These are phyloP conservation scores for Caloenas nicobarica DNA, from an alignment of 2,113 vertebrate species.

Conservation along the genomic window DNA sequence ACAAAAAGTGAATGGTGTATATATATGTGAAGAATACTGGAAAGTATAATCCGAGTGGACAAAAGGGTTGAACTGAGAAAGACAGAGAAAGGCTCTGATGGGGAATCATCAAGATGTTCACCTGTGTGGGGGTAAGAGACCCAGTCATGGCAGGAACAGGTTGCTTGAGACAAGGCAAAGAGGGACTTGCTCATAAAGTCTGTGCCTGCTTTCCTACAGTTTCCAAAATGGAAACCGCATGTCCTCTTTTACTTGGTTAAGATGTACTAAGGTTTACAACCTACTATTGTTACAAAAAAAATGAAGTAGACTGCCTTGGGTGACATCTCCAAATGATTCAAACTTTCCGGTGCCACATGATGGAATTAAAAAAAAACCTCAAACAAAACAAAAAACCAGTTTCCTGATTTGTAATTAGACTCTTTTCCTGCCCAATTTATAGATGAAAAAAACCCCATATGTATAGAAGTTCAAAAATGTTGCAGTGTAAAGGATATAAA, in stretches of 20 bases:
- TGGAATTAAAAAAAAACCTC: neutral
- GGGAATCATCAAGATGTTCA: neutral
- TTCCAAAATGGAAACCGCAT: neutral
- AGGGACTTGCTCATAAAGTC: accelerated
- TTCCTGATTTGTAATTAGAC: neutral
- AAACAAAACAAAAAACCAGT: neutral
- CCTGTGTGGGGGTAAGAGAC: neutral
- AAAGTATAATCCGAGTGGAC: neutral
- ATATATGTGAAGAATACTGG: neutral
- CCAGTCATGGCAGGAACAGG: neutral
- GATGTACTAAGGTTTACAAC: neutral
- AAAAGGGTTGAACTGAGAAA: neutral
- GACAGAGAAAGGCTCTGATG: neutral
- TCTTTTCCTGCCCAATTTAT: neutral
- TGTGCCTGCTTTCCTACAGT: neutral
- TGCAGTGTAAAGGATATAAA: neutral
- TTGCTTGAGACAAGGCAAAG: neutral
- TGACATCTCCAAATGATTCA: neutral
- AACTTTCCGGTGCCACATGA: neutral
- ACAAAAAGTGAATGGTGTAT: neutral
- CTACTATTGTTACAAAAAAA: neutral
- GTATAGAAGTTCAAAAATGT: neutral
- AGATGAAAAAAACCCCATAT: neutral
- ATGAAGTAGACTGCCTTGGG: neutral
- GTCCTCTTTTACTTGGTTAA: neutral